Conservation (phyloP, 2,113 vertebrate species). For the Odobenus rosmarus region DNA sequence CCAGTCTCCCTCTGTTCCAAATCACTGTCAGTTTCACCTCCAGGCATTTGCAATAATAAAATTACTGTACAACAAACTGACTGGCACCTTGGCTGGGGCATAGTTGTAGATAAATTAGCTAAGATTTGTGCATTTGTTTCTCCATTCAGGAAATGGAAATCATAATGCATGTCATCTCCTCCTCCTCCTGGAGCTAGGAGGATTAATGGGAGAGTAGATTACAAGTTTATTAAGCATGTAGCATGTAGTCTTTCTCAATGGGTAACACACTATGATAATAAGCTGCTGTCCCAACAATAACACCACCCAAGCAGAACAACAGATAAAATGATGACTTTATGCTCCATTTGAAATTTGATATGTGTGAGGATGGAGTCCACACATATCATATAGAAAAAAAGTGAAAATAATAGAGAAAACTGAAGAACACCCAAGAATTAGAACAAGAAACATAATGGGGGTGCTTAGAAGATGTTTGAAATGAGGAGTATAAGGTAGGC, state of each 20-base stretch:
- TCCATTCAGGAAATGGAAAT: neutral
- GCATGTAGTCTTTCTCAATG: neutral
- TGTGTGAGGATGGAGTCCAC: neutral
- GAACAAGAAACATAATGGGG: neutral
- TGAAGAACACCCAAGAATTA: neutral
- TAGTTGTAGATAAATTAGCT: neutral
- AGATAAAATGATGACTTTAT: neutral
- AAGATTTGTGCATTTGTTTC: conserved; percentile 25
- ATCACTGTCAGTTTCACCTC: neutral
- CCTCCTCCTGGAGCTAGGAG: neutral
- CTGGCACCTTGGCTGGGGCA: neutral
- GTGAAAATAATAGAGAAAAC: neutral
- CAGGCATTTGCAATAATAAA: neutral
- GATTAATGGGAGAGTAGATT: neutral
- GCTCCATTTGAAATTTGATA: conserved; percentile 13
- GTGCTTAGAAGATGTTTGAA: neutral
- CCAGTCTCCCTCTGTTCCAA: neutral
- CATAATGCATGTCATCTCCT: neutral
- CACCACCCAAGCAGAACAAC: neutral
- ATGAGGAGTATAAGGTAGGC: neutral
- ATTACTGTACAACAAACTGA: neutral
- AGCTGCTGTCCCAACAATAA: neutral
- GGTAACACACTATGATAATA: neutral
- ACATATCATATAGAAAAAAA: neutral
- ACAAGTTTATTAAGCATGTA: neutral